These are phyloP conservation scores for Drepanosiphum platanoidis DNA, from an alignment of 2,888 invertebrate species.

Conservation along the genomic window DNA sequence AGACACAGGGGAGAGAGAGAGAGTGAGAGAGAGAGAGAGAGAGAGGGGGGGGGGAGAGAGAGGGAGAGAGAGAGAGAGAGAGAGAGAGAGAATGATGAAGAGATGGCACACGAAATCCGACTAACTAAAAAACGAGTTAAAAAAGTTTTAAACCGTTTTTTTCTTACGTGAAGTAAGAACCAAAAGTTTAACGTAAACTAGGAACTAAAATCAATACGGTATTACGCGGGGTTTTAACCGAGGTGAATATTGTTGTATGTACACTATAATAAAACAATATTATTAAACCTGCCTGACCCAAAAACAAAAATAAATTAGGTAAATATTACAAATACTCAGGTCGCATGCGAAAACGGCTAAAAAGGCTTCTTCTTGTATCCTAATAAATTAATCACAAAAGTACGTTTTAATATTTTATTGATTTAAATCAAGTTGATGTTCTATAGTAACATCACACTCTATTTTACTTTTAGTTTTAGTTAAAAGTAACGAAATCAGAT, in stretches of 20 bases:
- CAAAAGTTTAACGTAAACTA: conserved; percentile 33
- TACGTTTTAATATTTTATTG: neutral
- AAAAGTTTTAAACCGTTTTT: conserved; percentile 37
- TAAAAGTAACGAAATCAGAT: neutral
- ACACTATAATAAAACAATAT: neutral
- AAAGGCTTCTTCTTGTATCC: too few species aligned
- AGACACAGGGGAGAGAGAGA: too few species aligned
- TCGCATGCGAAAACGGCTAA: neutral
- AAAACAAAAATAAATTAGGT: neutral
- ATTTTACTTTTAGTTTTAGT: neutral
- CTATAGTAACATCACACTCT: neutral
- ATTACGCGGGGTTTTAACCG: neutral
- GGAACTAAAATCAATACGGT: conserved; percentile 41
- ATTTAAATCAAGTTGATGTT: neutral
- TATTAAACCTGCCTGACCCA: neutral
- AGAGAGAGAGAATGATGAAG: neutral
- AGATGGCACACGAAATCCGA: neutral
- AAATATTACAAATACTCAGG: neutral
- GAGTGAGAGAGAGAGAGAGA: neutral
- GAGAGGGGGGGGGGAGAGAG: too few species aligned
- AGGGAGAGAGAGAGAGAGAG: neutral
- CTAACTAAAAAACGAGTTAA: conserved; percentile 44
- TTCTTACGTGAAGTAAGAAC: neutral
- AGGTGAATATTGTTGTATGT: conserved; percentile 2
- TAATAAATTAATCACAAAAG: neutral